Conservation (phyloP, 2,888 invertebrate species). For the Chymomyza procnemis region DNA sequence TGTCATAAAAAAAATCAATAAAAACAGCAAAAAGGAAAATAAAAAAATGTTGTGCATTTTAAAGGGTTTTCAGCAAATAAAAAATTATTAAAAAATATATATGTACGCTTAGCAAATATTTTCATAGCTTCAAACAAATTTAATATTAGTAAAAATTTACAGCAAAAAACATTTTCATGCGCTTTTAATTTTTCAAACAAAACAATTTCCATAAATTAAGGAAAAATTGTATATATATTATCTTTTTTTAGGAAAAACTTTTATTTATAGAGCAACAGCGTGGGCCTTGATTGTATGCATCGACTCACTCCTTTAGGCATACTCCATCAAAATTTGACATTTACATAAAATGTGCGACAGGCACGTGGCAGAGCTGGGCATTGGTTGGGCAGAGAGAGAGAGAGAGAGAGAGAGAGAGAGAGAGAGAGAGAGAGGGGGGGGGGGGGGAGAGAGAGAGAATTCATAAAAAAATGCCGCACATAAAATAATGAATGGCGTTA, state of each 20-base stretch:
- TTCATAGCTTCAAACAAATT: constrained; percentile 14
- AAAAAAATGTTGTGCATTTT: too few relatives aligned
- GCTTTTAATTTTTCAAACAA: constrained; percentile 45
- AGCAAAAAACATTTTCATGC: constrained; percentile 21
- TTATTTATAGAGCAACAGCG: constrained; percentile 44
- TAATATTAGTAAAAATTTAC: neutral
- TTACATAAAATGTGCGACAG: constrained; percentile 29
- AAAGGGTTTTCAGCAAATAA: too few relatives aligned
- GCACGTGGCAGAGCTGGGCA: constrained; percentile 22
- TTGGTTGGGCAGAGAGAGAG: neutral
- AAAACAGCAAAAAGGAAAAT: too few relatives aligned
- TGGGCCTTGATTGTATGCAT: neutral
- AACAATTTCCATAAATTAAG: constrained; percentile 45
- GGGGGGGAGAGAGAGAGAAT: too few relatives aligned
- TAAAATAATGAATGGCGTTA: too few relatives aligned
- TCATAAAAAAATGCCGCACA: too few relatives aligned
- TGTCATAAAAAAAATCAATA: too few relatives aligned
- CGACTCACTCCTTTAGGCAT: constrained; percentile 4
- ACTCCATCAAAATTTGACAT: constrained; percentile 34
- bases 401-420: too few relatives aligned
- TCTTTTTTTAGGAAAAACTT: constrained; percentile 21
- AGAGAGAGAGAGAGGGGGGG: too few relatives aligned
- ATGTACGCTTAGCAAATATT: too few relatives aligned
- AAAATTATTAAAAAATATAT: too few relatives aligned
- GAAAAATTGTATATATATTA: too few relatives aligned